Evolutionary conservation across 2,113 vertebrate species (phyloP).

Genomic region (Columbina picui): DNA sequence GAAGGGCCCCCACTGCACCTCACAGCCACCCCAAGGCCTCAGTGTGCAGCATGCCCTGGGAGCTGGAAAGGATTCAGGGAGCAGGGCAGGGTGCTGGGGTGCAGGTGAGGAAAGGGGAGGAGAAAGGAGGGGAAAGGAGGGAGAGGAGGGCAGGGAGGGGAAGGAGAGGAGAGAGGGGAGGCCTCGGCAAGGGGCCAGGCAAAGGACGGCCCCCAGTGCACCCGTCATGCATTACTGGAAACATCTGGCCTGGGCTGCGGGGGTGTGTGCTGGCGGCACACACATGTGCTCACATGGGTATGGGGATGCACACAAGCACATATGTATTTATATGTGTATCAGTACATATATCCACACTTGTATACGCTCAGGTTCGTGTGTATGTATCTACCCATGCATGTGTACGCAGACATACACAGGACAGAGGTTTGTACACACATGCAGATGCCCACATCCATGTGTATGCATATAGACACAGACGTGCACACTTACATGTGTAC

Average conservation of each 20-base stretch:
- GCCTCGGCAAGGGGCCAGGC: slow-evolving; percentile 6
- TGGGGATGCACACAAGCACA: background rate
- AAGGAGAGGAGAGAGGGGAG: background rate
- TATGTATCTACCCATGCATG: rapidly evolving
- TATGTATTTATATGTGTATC: rapidly evolving
- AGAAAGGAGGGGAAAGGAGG: background rate
- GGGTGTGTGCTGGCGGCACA: background rate
- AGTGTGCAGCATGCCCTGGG: rapidly evolving
- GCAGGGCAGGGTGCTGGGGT: background rate
- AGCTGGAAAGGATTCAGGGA: background rate
- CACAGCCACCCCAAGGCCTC: rapidly evolving
- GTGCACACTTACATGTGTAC: no score
- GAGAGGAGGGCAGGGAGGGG: background rate
- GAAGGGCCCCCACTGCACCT: background rate
- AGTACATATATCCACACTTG: background rate
- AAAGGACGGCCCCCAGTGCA: background rate
- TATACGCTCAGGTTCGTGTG: background rate
- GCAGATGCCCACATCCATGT: rapidly evolving
- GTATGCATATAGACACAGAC: no score
- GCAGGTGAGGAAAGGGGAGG: background rate
- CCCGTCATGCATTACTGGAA: slow-evolving; percentile 52
- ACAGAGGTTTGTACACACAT: background rate
- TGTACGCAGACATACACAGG: no score
- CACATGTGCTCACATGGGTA: background rate
- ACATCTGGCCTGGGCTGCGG: slow-evolving; percentile 49